Base-by-base conservation (phyloP, 1,140 invertebrate genomes). In the Plectus sambesii region DNA sequence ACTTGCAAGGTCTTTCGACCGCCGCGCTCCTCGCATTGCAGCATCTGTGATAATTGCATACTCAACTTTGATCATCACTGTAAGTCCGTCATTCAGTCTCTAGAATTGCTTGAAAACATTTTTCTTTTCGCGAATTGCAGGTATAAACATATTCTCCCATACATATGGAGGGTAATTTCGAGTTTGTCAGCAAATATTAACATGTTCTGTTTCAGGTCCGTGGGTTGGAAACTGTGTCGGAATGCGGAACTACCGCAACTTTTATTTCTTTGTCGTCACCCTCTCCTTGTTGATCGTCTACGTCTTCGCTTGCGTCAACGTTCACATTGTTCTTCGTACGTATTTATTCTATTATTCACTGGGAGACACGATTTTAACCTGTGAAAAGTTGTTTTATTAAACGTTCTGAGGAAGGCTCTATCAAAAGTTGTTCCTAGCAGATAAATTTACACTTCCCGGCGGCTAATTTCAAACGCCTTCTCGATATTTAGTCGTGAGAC, bases 1-100 rank as follows among this genome's bases (percentile, higher is more conserved):
- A 96, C 92, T 22, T 96, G 90, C 76, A 94, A 94, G 77, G 89
- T 96, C 78, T 96, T 94, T 75, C 77, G 90, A 62, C 90, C 89
- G 45, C 90, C 90, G 17, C 78, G 92, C 74, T 88, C 89, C 54
- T 92, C 87, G 46, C 90, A 96, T 73, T 97, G 90, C 76, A 92
- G 87, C 72, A 78, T 96, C 52, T 96, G 92, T 78, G 89, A 96
- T 76, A 96, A 94, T 76, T 96, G 92, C 79, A 89, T 96, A 56
- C 88, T 82, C 84, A 73, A 17, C 12, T 33, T 33, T 17, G 30
- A 33, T 33, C 30, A 33, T 33, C 30, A 33, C 17, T 33, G 30
- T n/a, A n/a, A n/a, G n/a, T n/a, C n/a, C n/a, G n/a, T n/a, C n/a
- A n/a, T n/a, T n/a, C n/a, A n/a, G n/a, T n/a, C n/a, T n/a, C n/a